These are phyloP conservation scores for Brachionus rubens DNA, from an alignment of 1,140 invertebrate genomes.

Conservation along the genomic window DNA sequence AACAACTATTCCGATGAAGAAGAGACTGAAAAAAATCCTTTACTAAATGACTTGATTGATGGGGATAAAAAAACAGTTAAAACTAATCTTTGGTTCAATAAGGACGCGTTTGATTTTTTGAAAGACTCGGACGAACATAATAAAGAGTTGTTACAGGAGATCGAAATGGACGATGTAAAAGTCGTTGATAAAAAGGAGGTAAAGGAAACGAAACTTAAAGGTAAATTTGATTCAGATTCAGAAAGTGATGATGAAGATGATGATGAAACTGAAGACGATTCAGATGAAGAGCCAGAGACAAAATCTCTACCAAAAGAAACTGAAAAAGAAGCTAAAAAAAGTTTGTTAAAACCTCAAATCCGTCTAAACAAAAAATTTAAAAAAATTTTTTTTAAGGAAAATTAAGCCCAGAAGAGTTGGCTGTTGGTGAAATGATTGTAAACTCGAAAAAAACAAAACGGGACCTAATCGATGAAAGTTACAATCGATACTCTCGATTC, in stretches of 20 bases:
- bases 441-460: slow-evolving; percentile 55
- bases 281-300: not conserved
- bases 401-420: slow-evolving; percentile 47
- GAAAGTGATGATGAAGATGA: not conserved
- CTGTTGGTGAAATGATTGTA: slow-evolving; percentile 57
- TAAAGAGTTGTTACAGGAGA: slow-evolving; percentile 21
- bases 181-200: not conserved
- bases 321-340: slow-evolving; percentile 12
- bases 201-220: slow-evolving; percentile 2
- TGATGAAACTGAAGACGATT: not conserved
- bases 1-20: slow-evolving; percentile 60
- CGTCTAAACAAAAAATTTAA: not conserved
- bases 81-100: slow-evolving; percentile 18
- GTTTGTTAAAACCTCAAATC: not conserved
- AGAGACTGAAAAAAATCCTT: slow-evolving; percentile 47
- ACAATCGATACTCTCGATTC: slow-evolving; percentile 55
- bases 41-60: slow-evolving; percentile 20
- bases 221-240: slow-evolving; percentile 30
- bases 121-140: slow-evolving; percentile 24
- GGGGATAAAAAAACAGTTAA: slow-evolving; percentile 34
- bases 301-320: not conserved
- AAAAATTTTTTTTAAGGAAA: slow-evolving; percentile 47
- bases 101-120: slow-evolving; percentile 39
- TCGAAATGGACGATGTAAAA: slow-evolving; percentile 35
- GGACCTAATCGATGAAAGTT: slow-evolving; percentile 57